Evolutionary conservation across 1,140 invertebrate species (phyloP), one percentile per base, ranked within the genome.

Genomic region (Drosophila sucinea): DNA sequence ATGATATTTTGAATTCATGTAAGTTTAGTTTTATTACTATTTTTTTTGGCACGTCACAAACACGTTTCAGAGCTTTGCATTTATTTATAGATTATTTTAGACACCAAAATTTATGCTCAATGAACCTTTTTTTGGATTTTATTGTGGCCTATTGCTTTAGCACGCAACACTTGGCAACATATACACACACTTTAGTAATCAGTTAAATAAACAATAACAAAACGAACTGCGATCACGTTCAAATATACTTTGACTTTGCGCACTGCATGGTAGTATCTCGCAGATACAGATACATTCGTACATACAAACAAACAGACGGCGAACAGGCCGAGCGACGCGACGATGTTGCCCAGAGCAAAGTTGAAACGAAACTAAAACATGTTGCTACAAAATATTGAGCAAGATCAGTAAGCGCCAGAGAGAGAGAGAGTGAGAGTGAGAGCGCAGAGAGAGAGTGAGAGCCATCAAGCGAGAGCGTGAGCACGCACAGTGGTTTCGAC

Each of bases 121-220:
- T 86, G 83, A 86, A 87, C 84, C 83, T 77, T 62, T 74, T 8
- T 44, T 41, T 65, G 25, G 51, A 56, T 77, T 60, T 77, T 64
- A 11, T 55, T 64, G 41, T 29, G 54, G 61, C 61, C 32, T 54
- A 62, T 58, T 68, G 58, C 61, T 63, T 70, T 40, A 29, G 35
- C 66, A 63, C 67, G 73, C 83, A 79, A 79, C 74, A 81, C 81
- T 77, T 79, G 35, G 61, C 73, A 66, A 81, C 77, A 73, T 65
- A 54, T 57, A 77, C 23, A 58, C 35, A 38, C 83, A 89, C 84
- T 89, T 71, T 54, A 73, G 66, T 75, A 89, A 89, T 89, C 84
- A 89, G 84, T 84, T 73, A 70, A 77, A 68, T 71, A 87, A 87
- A 83, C 56, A 87, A 69, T 70, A 66, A 57, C 67, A 30, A 68